phyloP scores from a whole-genome alignment of 2,113 vertebrate species.

The Dicentrarchus labrax region DNA sequence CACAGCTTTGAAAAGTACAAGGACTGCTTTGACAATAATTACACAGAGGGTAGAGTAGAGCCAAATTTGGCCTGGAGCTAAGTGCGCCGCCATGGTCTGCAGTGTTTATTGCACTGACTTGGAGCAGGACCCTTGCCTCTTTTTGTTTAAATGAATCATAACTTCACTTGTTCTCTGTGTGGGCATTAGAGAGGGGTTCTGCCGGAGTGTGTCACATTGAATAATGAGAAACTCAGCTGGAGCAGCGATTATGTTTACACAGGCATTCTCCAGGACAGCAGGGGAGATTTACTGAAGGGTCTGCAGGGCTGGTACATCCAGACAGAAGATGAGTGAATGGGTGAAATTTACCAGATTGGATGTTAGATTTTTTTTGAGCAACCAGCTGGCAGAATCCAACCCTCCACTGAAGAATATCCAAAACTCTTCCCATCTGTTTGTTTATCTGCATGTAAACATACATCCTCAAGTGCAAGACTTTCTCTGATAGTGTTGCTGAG shows the following conservation, averaged over 20 bases:
- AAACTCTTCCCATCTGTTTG: conserved; percentile 17
- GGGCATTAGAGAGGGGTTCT: conserved; percentile 44
- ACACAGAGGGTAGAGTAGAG: conserved; percentile 10
- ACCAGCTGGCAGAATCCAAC: background rate
- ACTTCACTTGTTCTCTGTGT: conserved; percentile 45
- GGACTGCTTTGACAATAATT: conserved; percentile 23
- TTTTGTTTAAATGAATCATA: conserved; percentile 65
- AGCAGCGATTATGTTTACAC: conserved; percentile 68
- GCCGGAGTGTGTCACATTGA: conserved; percentile 50
- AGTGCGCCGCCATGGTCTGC: background rate
- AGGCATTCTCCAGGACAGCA: conserved; percentile 58
- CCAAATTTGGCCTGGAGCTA: conserved; percentile 72
- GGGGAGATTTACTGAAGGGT: conserved; percentile 42
- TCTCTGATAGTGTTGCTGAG: background rate
- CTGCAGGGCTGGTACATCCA: conserved; percentile 12
- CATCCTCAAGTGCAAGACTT: background rate
- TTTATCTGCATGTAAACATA: conserved; percentile 31
- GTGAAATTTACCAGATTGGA: conserved; percentile 20
- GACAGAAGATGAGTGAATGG: conserved; percentile 7
- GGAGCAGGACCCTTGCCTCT: conserved; percentile 45
- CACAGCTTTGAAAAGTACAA: conserved; percentile 42
- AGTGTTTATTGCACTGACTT: conserved; percentile 53
- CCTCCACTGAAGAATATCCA: background rate
- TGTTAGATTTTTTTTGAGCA: background rate
- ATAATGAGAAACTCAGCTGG: conserved; percentile 70